Evolutionary conservation across 2,797 vertebrate species (phyloP).

Genomic region (Hydrolagus colliei): DNA sequence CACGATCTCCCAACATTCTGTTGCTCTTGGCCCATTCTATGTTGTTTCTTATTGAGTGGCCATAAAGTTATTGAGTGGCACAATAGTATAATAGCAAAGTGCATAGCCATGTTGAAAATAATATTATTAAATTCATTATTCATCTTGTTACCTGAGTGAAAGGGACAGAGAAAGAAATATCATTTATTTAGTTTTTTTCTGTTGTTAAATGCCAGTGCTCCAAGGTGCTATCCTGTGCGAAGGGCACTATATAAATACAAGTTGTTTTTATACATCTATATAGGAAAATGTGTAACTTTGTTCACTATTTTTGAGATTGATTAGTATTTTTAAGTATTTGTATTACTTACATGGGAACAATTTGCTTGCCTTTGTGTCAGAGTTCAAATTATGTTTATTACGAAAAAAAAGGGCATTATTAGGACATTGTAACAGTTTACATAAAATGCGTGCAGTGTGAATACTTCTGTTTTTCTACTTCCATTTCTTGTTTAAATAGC

Average conservation of each 20-base stretch:
- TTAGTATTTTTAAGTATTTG: neutral
- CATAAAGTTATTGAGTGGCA: too few relatives aligned
- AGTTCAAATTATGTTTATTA: neutral
- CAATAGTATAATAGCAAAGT: too few relatives aligned
- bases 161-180: neutral
- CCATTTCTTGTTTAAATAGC: slow-evolving; percentile 20
- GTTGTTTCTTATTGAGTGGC: too few relatives aligned
- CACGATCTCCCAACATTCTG: too few relatives aligned
- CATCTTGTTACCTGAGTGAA: too few relatives aligned
- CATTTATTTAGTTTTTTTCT: neutral
- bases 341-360: neutral
- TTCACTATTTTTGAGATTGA: neutral
- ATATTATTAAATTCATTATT: too few relatives aligned
- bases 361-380: neutral
- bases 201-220: neutral
- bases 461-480: slow-evolving; percentile 15
- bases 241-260: too few relatives aligned
- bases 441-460: neutral
- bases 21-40: too few relatives aligned
- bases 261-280: too few relatives aligned
- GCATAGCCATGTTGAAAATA: too few relatives aligned
- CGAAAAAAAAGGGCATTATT: neutral
- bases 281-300: neutral
- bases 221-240: too few relatives aligned
- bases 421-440: neutral